A percentile compares a stretch with the other conserved stretches of the same genome.
Conservation (phyloP, 1,140 invertebrate species). For the Bombus consobrinus region DNA sequence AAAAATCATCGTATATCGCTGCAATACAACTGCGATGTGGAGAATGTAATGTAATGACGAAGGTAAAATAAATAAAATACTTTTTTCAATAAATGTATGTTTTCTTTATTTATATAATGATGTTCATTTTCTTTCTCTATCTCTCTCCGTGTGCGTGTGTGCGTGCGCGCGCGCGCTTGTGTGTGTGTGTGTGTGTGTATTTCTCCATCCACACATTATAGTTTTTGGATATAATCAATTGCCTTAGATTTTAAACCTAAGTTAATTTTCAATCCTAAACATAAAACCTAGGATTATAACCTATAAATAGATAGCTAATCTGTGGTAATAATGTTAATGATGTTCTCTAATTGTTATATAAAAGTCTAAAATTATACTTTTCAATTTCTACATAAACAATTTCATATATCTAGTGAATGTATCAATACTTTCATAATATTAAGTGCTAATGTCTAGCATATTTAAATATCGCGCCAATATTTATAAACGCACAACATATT, state of each 20-base stretch:
- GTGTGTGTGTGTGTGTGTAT: too few species aligned
- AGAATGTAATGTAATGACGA: constrained; percentile 60
- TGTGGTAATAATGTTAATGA: too few species aligned
- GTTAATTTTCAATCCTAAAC: too few species aligned
- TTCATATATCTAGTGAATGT: background rate
- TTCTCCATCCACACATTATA: too few species aligned
- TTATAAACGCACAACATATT: background rate
- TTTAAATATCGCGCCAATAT: constrained; percentile 11
- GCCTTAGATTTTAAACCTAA: too few species aligned
- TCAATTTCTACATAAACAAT: background rate
- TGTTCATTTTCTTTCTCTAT: background rate
- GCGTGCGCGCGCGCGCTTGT: too few species aligned
- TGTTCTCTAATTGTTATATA: background rate
- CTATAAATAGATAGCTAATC: too few species aligned
- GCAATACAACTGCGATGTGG: constrained; percentile 64
- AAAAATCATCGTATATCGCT: constrained; percentile 53
- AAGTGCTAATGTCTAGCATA: too few species aligned
- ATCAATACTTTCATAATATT: background rate
- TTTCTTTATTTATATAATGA: constrained; percentile 1
- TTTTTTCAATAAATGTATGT: constrained; percentile 57
- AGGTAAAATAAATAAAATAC: constrained; percentile 64
- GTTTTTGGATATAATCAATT: too few species aligned
- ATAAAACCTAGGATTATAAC: too few species aligned
- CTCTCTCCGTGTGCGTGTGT: too few species aligned
- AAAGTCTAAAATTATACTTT: background rate